phyloP scores from a whole-genome alignment of 2,888 invertebrate genomes.

The Plagodis dolabraria region DNA sequence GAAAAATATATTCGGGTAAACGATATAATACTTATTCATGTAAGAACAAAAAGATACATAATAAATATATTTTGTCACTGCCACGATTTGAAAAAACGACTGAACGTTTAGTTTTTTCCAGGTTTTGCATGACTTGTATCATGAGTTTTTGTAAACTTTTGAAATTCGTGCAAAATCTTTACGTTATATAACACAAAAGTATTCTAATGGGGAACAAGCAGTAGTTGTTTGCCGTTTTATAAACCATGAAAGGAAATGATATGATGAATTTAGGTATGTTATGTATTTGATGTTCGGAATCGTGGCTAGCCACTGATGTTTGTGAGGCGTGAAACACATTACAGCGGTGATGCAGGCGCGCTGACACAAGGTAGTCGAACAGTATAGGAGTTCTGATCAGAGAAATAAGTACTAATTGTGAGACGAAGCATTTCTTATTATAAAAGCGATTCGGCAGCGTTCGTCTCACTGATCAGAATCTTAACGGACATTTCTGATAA shows the following conservation, averaged over 20 bases:
- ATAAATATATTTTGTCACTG: slow-evolving; percentile 81
- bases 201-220: slow-evolving; percentile 49
- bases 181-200: slow-evolving; percentile 23
- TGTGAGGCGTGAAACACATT: slow-evolving; percentile 78
- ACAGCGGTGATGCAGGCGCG: slow-evolving; percentile 52
- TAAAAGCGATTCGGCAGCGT: slow-evolving; percentile 4
- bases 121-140: slow-evolving; percentile 35
- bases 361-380: slow-evolving; percentile 12
- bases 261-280: slow-evolving; percentile 41
- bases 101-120: slow-evolving; percentile 25
- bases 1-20: slow-evolving; percentile 59
- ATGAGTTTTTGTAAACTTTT: slow-evolving; percentile 3
- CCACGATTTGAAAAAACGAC: slow-evolving; percentile 64
- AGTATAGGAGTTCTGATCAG: slow-evolving; percentile 24
- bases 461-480: slow-evolving; percentile 22
- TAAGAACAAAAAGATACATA: slow-evolving; percentile 63
- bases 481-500: slow-evolving; percentile 36
- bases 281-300: slow-evolving; percentile 34
- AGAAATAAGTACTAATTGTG: not conserved
- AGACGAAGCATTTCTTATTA: slow-evolving; percentile 3
- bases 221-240: slow-evolving; percentile 25
- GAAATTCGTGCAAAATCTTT: slow-evolving; percentile 1
- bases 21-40: slow-evolving; percentile 39
- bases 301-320: slow-evolving; percentile 42
- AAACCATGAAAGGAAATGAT: slow-evolving; percentile 19